These are phyloP conservation scores for Synergus umbraculus DNA, from an alignment of 2,888 invertebrate species.

Conservation along the genomic window DNA sequence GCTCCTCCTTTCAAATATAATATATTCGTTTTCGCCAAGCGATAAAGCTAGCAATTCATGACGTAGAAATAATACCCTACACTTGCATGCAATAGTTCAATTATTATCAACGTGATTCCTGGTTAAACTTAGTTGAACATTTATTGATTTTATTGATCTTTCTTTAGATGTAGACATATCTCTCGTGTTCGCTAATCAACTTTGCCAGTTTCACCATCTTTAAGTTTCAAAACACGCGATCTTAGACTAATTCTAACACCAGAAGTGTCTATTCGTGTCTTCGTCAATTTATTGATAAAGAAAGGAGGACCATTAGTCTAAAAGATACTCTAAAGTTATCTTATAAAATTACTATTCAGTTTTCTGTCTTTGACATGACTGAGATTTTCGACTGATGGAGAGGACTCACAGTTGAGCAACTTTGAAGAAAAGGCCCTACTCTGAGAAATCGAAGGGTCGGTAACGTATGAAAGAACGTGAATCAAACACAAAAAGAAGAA, in stretches of 20 bases:
- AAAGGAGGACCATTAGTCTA: neutral
- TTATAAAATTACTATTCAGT: neutral
- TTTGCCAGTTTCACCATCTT: constrained; percentile 22
- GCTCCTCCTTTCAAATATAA: neutral
- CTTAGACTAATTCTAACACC: constrained; percentile 26
- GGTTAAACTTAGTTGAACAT: neutral
- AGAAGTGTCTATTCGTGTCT: constrained; percentile 34
- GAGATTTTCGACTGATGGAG: constrained; percentile 11
- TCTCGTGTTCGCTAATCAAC: constrained; percentile 20
- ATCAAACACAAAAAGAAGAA: constrained; percentile 43
- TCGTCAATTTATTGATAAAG: neutral
- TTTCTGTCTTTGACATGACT: neutral
- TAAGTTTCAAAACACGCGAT: constrained; percentile 17
- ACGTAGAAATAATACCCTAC: neutral
- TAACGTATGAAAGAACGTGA: constrained; percentile 17
- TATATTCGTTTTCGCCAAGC: neutral
- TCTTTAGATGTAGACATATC: constrained; percentile 15
- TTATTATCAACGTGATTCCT: neutral
- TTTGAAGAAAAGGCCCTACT: constrained; percentile 39
- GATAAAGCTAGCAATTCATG: neutral
- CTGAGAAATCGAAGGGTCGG: constrained; percentile 26
- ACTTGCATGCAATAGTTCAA: constrained; percentile 15
- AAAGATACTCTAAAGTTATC: neutral
- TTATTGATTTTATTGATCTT: constrained; percentile 25
- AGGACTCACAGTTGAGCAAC: constrained; percentile 25